phyloP scores from a whole-genome alignment of 2,888 invertebrate species.

The Neoascia interrupta region DNA sequence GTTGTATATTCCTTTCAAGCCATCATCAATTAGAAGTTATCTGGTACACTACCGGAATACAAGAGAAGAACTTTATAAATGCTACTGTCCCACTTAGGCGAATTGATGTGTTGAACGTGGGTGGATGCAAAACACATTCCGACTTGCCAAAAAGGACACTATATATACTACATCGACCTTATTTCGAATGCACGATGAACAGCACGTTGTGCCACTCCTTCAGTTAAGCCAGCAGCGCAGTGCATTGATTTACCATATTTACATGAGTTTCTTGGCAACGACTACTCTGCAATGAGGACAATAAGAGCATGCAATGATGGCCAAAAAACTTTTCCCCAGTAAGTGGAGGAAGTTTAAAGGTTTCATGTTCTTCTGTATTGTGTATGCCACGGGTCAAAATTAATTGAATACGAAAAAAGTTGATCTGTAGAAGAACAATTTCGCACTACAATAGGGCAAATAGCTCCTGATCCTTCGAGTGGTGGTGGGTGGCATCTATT shows the following conservation, averaged over 20 bases:
- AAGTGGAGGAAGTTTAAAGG: slow-evolving; percentile 37
- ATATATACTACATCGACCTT: too few species aligned
- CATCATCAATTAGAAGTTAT: slow-evolving; percentile 65
- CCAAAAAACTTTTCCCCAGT: slow-evolving; percentile 27
- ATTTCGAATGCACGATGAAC: too few species aligned
- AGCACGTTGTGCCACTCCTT: too few species aligned
- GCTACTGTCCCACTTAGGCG: slow-evolving; percentile 56
- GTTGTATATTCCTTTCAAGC: too few species aligned
- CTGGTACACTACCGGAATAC: slow-evolving; percentile 35
- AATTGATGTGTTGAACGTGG: slow-evolving; percentile 47
- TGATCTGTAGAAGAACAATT: slow-evolving; percentile 35
- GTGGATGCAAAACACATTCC: slow-evolving; percentile 24
- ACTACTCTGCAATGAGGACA: slow-evolving; percentile 21
- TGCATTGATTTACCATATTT: slow-evolving; percentile 45
- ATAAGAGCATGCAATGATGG: slow-evolving; percentile 10
- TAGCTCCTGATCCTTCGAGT: too few species aligned
- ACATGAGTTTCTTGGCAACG: slow-evolving; percentile 59
- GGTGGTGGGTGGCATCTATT: slow-evolving; percentile 19
- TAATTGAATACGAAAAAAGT: slow-evolving; percentile 68
- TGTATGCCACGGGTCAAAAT: slow-evolving; percentile 52
- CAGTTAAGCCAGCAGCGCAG: too few species aligned
- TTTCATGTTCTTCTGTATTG: slow-evolving; percentile 35
- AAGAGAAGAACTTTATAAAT: slow-evolving; percentile 44
- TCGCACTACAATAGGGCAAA: too few species aligned
- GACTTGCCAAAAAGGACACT: slow-evolving; percentile 51